Base-by-base conservation (phyloP, 1,140 invertebrate genomes). In the Zaprionus inermis region DNA sequence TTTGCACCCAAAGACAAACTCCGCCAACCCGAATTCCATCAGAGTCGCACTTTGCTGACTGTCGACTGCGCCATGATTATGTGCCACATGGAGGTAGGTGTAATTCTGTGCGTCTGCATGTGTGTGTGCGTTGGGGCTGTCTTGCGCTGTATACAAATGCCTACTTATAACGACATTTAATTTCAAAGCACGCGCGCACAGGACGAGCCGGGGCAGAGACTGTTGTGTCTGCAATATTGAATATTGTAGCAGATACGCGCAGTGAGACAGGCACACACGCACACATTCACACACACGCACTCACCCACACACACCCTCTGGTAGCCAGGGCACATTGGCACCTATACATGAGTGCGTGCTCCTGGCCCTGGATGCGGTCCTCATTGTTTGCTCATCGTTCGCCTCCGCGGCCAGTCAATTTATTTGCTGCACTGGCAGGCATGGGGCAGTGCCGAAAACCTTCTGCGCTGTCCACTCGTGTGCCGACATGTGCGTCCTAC, bases 101-200 rank as follows among this genome's bases (percentile, higher is more conserved):
- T 69, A 49, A 24, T 24, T 44, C 30, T 68, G 51, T 66, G 49
- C 59, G 61, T 63, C 56, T 36, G 20, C 36, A 18, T 44, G 32
- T 61, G 36, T n/a, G 36, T 69, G 28, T 36, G 28, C 20, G 36
- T 54, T 11, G 28, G 51, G 38, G 22, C 41, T 74, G 72, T 36
- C 67, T 79, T 69, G 41, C 69, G 58, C 70, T 88, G 84, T 88
- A 88, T 86, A 86, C 88, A 88, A 86, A 86, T 86, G 83, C 83
- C 83, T 86, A 88, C 83, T 88, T 86, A 86, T 88, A 88, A 89
- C 73, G 74, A 88, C 80, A 89, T 89, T 89, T 89, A 89, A 89
- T 89, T 89, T 89, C 84, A 84, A 81, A 58, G 84, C 84, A 89
- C 84, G 84, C 84, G 79, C 76, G 60, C 77, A 72, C 52, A 63